A percentile compares a stretch with the other conserved stretches of the same genome.
Evolutionary conservation across 2,113 vertebrate species (phyloP).

Genomic region (Chunga burmeisteri): DNA sequence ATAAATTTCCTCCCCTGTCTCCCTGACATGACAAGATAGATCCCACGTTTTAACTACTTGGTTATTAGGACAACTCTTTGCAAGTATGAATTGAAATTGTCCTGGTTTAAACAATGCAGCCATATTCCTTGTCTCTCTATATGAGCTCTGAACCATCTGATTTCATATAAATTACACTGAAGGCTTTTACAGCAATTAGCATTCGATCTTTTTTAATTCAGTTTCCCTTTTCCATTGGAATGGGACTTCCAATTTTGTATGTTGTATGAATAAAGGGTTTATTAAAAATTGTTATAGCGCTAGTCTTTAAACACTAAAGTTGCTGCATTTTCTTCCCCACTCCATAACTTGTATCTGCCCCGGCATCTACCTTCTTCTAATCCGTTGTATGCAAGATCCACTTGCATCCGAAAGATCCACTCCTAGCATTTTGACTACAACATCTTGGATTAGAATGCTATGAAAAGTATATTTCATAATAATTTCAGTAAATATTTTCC

Average conservation of each 20-base stretch:
- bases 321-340: not conserved
- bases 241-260: not conserved
- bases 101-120: not conserved
- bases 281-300: not conserved
- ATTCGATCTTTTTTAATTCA: not conserved
- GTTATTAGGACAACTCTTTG: not conserved
- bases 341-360: not conserved
- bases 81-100: not conserved
- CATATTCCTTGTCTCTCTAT: not conserved
- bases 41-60: not conserved
- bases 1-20: not conserved
- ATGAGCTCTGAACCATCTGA: not conserved
- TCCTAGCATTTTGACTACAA: not conserved
- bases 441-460: not conserved
- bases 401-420: not conserved
- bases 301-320: not conserved
- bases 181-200: not conserved
- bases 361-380: not conserved
- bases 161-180: not conserved
- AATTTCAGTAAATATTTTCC: slow-evolving; percentile 29
- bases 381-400: not conserved
- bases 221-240: not conserved
- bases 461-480: not conserved
- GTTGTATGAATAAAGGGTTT: not conserved
- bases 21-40: not conserved